phyloP scores from a whole-genome alignment of 2,113 vertebrate genomes.

The Lophura nycthemera region DNA sequence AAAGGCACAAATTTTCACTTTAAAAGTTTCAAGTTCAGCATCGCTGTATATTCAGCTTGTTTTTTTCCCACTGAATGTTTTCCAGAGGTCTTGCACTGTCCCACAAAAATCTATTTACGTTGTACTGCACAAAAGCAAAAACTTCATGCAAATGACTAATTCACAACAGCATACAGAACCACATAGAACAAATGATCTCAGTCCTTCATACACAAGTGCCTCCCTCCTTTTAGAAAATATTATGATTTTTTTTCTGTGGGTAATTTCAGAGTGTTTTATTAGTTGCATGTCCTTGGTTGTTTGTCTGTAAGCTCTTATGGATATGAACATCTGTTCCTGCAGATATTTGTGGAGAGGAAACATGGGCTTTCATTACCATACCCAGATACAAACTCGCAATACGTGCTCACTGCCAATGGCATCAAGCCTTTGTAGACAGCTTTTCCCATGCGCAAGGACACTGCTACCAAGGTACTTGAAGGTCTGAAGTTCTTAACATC shows the following conservation, averaged over 20 bases:
- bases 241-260: background rate
- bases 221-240: constrained; percentile 29
- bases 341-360: constrained; percentile 23
- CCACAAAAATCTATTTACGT: background rate
- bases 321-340: constrained; percentile 47
- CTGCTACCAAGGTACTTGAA: background rate
- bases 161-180: constrained; percentile 7
- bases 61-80: background rate
- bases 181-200: constrained; percentile 28
- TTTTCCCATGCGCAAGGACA: background rate
- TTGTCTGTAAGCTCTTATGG: constrained; percentile 35
- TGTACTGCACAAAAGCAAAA: constrained; percentile 17
- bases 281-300: constrained; percentile 17
- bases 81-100: background rate
- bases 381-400: background rate
- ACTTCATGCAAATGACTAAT: constrained; percentile 28
- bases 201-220: background rate
- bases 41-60: background rate
- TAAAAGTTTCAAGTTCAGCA: background rate
- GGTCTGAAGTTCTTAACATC: background rate
- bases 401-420: background rate
- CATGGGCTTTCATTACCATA: constrained; percentile 17
- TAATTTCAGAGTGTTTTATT: constrained; percentile 42
- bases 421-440: background rate
- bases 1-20: background rate